A percentile compares a stretch with the other conserved stretches of the same genome.
Conservation (phyloP, 2,113 vertebrate species). For the Otus sunia region DNA sequence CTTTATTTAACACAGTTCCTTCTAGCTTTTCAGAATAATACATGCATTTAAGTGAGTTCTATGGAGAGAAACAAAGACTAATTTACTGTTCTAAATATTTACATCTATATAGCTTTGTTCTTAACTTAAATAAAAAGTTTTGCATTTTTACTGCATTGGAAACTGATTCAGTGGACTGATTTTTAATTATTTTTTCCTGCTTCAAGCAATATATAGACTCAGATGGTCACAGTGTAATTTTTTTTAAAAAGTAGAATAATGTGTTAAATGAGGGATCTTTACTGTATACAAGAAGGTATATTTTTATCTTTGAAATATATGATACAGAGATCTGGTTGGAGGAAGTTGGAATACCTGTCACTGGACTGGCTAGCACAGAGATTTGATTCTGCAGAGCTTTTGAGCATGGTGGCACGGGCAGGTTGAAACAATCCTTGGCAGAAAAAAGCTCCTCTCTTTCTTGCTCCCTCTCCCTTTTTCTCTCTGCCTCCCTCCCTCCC, state of each 20-base stretch:
- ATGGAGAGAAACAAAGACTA: background rate
- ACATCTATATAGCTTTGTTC: background rate
- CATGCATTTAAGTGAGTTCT: background rate
- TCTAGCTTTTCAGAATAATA: background rate
- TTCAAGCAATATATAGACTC: background rate
- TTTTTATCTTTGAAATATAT: background rate
- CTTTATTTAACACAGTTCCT: slow-evolving; percentile 4
- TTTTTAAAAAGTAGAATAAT: background rate
- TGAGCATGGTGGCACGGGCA: slow-evolving; percentile 47
- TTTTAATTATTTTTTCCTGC: background rate
- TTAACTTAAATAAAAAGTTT: background rate
- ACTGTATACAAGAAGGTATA: background rate
- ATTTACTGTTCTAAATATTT: background rate
- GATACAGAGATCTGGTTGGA: background rate
- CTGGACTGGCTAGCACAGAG: background rate
- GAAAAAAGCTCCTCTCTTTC: slow-evolving; percentile 58
- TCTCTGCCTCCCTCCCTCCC: slow-evolving; percentile 19
- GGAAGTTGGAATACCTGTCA: background rate
- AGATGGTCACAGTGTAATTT: background rate
- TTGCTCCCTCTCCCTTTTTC: background rate
- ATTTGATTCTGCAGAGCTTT: slow-evolving; percentile 29
- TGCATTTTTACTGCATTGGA: background rate
- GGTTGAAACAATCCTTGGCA: slow-evolving; percentile 64
- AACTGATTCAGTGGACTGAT: background rate
- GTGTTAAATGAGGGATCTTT: background rate